Evolutionary conservation across 2,888 invertebrate genomes (phyloP).

Genomic region (Drosophila neutralis): DNA sequence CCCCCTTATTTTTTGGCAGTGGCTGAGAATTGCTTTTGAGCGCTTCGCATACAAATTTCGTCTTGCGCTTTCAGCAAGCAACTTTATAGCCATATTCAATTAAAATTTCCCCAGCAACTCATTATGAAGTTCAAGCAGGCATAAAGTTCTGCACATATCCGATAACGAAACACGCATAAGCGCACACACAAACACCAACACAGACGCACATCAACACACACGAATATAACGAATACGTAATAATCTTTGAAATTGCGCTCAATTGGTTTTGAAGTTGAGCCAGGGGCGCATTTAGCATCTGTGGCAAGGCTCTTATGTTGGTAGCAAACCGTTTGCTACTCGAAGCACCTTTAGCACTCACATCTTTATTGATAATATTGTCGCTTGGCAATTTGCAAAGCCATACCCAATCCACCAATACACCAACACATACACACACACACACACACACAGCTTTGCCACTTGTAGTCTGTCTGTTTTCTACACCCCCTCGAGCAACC

Average conservation of each 20-base stretch:
- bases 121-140: constrained; percentile 71
- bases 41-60: constrained; percentile 36
- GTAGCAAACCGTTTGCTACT: constrained; percentile 38
- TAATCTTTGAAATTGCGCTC: constrained; percentile 76
- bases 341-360: constrained; percentile 52
- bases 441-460: constrained; percentile 6
- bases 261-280: constrained; percentile 75
- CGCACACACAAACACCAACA: neutral
- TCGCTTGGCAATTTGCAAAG: constrained; percentile 59
- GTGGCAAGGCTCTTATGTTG: constrained; percentile 17
- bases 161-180: constrained; percentile 38
- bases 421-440: constrained; percentile 14
- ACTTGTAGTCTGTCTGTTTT: constrained; percentile 44
- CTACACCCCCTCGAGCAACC: constrained; percentile 24
- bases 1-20: constrained; percentile 7
- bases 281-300: constrained; percentile 54
- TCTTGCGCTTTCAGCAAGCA: constrained; percentile 8
- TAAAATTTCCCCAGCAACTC: constrained; percentile 60
- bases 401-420: constrained; percentile 16
- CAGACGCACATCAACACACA: constrained; percentile 5
- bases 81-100: constrained; percentile 47
- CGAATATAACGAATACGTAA: constrained; percentile 63
- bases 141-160: constrained; percentile 55
- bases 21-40: neutral
- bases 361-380: constrained; percentile 62